Evolutionary conservation across 2,797 vertebrate species (phyloP).

Genomic region (Picus viridis): DNA sequence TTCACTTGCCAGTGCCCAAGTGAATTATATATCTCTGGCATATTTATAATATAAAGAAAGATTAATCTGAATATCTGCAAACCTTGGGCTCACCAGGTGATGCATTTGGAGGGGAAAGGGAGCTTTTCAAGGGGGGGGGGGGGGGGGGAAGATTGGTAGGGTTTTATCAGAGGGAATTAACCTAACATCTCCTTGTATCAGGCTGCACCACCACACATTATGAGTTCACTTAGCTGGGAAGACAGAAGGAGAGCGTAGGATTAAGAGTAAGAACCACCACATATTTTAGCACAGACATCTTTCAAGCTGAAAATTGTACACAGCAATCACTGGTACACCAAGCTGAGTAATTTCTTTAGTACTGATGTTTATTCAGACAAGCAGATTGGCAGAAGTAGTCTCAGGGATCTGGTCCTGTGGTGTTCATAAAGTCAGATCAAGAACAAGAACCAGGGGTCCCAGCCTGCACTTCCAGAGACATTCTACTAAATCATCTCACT

Average conservation of each 20-base stretch:
- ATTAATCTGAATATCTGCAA: conserved; percentile 63
- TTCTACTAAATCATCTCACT: neutral
- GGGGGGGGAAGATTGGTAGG: neutral
- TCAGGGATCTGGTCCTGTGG: neutral
- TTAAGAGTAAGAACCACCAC: neutral
- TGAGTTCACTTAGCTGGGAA: neutral
- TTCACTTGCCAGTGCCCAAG: conserved; percentile 66
- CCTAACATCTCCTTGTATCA: neutral
- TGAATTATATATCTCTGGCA: conserved; percentile 61
- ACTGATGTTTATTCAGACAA: conserved; percentile 25
- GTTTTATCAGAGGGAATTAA: conserved; percentile 50
- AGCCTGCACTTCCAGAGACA: neutral
- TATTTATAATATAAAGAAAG: conserved; percentile 64
- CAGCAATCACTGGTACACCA: neutral
- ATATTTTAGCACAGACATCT: neutral
- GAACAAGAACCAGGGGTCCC: neutral
- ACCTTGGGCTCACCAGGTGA: conserved; percentile 53
- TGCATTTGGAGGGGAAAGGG: conserved; percentile 44
- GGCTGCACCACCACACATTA: neutral
- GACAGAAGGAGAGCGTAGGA: neutral
- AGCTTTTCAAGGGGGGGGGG: conserved; percentile 51
- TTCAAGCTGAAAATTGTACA: neutral
- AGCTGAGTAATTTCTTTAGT: conserved; percentile 4
- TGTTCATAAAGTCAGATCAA: neutral
- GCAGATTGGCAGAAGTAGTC: neutral